A percentile compares a stretch with the other conserved stretches of the same genome.
These are phyloP conservation scores for Euwallacea similis DNA, from an alignment of 1,140 invertebrate genomes.

Conservation along the genomic window DNA sequence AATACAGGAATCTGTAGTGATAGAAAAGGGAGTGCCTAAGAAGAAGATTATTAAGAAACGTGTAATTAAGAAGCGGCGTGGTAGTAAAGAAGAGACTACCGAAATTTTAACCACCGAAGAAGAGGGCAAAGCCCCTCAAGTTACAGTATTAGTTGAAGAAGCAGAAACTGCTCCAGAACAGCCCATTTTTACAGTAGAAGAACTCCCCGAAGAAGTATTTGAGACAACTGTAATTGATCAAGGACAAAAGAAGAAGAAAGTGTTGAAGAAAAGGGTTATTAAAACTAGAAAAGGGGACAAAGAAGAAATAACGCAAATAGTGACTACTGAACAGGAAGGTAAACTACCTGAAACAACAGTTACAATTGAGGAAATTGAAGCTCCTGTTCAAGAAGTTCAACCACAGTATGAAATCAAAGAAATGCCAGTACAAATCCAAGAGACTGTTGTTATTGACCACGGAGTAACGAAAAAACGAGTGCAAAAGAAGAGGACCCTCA, in stretches of 20 bases:
- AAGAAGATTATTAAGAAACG: conserved; percentile 48
- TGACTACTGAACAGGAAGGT: conserved; percentile 52
- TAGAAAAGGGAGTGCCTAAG: conserved; percentile 48
- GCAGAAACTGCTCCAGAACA: conserved; percentile 42
- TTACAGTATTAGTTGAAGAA: conserved; percentile 44
- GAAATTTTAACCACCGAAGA: conserved; percentile 43
- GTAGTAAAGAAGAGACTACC: conserved; percentile 46
- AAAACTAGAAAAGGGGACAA: conserved; percentile 48
- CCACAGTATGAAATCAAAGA: conserved; percentile 43
- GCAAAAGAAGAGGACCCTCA: conserved; percentile 45
- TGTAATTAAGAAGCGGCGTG: conserved; percentile 46
- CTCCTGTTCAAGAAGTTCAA: conserved; percentile 47
- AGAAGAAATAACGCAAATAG: conserved; percentile 48
- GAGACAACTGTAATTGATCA: conserved; percentile 51
- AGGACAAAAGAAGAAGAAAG: conserved; percentile 49
- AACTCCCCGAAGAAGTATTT: conserved; percentile 47
- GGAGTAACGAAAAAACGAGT: conserved; percentile 44
- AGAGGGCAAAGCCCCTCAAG: conserved; percentile 45
- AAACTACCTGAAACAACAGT: conserved; percentile 53
- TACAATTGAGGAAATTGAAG: conserved; percentile 43
- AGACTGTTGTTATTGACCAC: conserved; percentile 42
- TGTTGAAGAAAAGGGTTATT: conserved; percentile 48
- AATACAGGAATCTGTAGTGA: conserved; percentile 27
- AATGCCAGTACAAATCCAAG: conserved; percentile 47
- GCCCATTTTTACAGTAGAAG: conserved; percentile 44